phyloP scores from a whole-genome alignment of 2,113 vertebrate species.

The Serilophus lunatus region DNA sequence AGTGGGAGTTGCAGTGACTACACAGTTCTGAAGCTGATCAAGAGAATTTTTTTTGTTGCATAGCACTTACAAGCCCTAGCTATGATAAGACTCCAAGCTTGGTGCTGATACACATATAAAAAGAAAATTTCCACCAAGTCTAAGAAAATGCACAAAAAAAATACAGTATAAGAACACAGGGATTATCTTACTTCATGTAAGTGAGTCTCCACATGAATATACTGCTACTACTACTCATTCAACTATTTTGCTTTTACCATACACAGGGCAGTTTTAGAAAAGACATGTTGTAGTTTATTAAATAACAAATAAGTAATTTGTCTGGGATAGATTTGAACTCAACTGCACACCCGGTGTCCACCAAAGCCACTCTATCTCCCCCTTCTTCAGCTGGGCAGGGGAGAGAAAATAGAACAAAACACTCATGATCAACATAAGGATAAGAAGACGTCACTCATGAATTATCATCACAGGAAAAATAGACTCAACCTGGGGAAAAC shows the following conservation, averaged over 20 bases:
- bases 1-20: neutral
- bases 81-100: neutral
- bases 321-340: neutral
- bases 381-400: neutral
- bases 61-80: neutral
- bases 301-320: neutral
- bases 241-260: neutral
- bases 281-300: neutral
- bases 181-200: neutral
- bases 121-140: neutral
- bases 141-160: neutral
- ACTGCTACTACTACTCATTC: neutral
- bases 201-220: neutral
- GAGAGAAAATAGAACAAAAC: neutral
- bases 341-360: neutral
- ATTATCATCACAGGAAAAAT: neutral
- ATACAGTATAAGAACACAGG: neutral
- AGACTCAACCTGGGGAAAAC: neutral
- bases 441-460: neutral
- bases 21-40: neutral
- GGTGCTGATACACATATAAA: neutral
- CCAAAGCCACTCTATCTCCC: neutral
- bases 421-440: accelerated
- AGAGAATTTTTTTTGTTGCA: neutral
- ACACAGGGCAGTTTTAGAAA: neutral